Base-by-base conservation (phyloP, 1,140 invertebrate genomes). In the Drosophila ambigua region DNA sequence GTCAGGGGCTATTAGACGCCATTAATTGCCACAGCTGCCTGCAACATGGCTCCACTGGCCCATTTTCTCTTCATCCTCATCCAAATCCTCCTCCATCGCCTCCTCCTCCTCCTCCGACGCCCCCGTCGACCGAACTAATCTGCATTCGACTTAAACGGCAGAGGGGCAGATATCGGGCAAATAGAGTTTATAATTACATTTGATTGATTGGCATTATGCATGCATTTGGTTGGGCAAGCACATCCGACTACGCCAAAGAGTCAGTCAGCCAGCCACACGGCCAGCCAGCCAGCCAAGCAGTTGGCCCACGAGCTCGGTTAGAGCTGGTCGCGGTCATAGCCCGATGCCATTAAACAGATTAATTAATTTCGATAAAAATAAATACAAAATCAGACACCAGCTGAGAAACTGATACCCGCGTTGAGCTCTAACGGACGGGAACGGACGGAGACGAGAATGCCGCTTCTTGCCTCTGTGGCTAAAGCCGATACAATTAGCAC, bases 171-270 rank as follows among this genome's bases (percentile, higher is more conserved):
- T 61, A 64, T 55, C 20, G 67, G 39, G 45, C 48, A 71, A 73
- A 73, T 62, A 65, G 53, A 65, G 72, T 74, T 84, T 84, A 80
- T 84, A 84, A 80, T 84, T 85, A 72, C 73, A 72, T 85, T 84
- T 84, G 80, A 84, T 84, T 85, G 80, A 84, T 84, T 66, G 80
- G 81, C 68, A 77, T 84, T 85, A 80, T 84, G 72, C 67, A 84
- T 73, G 62, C 55, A 49, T 72, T 61, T 51, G 39, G 69, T 72
- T 59, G 39, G 69, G 63, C 62, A 69, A 69, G 59, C 60, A 67
- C 76, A 60, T 61, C 73, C 50, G 69, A 50, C 49, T 11, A 51
- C 49, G 65, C 46, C 43, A 26, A 53, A 50, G 68, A 45, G 61
- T 55, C 16, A 41, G 11, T 28, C 28, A 50, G 54, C 51, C 20